Base-by-base conservation (phyloP, 2,113 vertebrate species). In the Echinops telfairi region DNA sequence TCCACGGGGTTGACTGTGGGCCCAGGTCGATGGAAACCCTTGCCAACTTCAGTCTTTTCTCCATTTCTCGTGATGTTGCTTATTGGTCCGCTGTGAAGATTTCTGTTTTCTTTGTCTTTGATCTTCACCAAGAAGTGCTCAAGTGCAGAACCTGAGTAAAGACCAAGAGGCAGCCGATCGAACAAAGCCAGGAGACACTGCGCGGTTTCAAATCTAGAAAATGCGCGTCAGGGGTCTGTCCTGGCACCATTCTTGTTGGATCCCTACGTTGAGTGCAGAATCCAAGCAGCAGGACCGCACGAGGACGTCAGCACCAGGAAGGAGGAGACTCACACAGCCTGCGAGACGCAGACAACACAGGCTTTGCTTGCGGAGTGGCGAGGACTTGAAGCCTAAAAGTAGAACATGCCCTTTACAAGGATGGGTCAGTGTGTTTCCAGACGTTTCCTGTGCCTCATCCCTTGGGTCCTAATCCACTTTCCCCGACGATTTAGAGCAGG, bases 391-490 rank as follows among this genome's bases (percentile, higher is more conserved):
- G 19, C 68, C 81, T 94, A 91, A 96, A 94, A 81, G 76, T 53
- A 70, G 20, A 81, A 20, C 36, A 57, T n/a, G 27, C 36, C 60
- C 86, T 95, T 92, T 53, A 86, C 64, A 86, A 80, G 83, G 47
- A 86, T 68, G 87, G 77, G 80, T 94, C 81, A 93, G 43, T 92
- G 81, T 94, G 89, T 53, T 87, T 91, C 36, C 57, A 84, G 86
- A 47, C 58, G 92, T 79, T 70, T 29, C 80, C 57, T 57, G 22
- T 53, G 68, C 31, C 31, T 94, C 22, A 71, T 81, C 86, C 73
- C 64, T 83, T 73, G 95, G 57, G 58, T 94, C 78, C 89, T 3
- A 95, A 31, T 90, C 75, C 27, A 94, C 77, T 95, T 95, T 47
- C 10, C 47, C 38, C 84, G 33, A 86, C 64, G 83, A 93, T 75